Evolutionary conservation across 2,797 vertebrate species (phyloP).

Genomic region (Ctenopoma kingsleyae): DNA sequence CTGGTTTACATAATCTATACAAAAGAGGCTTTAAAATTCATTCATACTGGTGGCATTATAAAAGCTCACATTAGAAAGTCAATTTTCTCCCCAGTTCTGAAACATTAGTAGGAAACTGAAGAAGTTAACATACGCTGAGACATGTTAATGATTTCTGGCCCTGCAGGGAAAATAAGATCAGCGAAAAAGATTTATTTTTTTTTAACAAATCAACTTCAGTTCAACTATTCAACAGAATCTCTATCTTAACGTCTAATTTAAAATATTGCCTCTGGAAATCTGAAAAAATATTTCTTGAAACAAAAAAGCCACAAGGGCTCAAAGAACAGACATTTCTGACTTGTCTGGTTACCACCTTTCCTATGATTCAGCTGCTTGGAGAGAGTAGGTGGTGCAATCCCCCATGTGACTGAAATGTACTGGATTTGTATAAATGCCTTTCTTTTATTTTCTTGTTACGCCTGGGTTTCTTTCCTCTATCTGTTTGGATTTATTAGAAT

Average conservation of each 20-base stretch:
- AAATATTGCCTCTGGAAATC: conserved; percentile 10
- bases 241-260: conserved; percentile 26
- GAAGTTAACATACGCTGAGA: conserved; percentile 35
- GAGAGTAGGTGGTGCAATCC: neutral
- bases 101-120: conserved; percentile 42
- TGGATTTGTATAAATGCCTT: neutral
- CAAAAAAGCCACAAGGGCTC: neutral
- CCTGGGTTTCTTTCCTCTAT: too few species aligned
- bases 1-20: conserved; percentile 61
- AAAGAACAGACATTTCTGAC: neutral
- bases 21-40: conserved; percentile 57
- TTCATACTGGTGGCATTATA: conserved; percentile 30
- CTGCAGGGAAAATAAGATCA: conserved; percentile 44
- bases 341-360: neutral
- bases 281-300: conserved; percentile 1
- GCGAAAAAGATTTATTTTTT: conserved; percentile 1
- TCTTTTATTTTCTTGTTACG: too few species aligned
- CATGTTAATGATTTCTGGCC: conserved; percentile 23
- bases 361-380: neutral
- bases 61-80: conserved; percentile 40
- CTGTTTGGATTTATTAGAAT: too few species aligned
- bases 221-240: conserved; percentile 11
- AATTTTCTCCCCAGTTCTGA: conserved; percentile 25
- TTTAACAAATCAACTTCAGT: conserved; percentile 39
- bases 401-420: neutral